These are phyloP conservation scores for Erebia palarica DNA, from an alignment of 2,888 invertebrate species.

Conservation along the genomic window DNA sequence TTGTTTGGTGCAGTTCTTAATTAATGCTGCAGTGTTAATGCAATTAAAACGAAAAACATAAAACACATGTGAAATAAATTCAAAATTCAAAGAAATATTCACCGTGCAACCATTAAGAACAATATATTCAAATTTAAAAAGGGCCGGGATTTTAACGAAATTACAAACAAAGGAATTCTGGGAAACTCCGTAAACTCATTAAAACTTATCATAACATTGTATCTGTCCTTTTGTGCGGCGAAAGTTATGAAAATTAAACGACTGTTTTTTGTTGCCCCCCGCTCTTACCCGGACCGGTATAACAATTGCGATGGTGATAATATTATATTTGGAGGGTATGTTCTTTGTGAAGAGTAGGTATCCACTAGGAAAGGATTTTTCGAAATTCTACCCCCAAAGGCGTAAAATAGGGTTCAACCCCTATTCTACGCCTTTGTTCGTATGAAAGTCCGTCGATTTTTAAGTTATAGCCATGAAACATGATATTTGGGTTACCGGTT, in stretches of 20 bases:
- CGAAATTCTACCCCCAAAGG: no score
- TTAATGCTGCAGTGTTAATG: no score
- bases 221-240: constrained; percentile 33
- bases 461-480: no score
- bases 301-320: constrained; percentile 10
- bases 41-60: no score
- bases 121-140: constrained; percentile 28
- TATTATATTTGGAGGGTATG: no score
- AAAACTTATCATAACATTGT: constrained; percentile 38
- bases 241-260: constrained; percentile 34
- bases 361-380: no score
- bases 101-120: constrained; percentile 14
- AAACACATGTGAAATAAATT: background rate
- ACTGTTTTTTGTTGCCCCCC: constrained; percentile 27
- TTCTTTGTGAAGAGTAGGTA: no score
- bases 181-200: constrained; percentile 32
- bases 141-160: constrained; percentile 22
- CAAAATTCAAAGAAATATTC: constrained; percentile 7
- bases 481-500: no score
- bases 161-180: constrained; percentile 24
- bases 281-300: background rate
- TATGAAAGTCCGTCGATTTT: no score
- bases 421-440: no score
- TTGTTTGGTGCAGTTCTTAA: no score
- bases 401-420: no score